A percentile compares a stretch with the other conserved stretches of the same genome.
These are phyloP conservation scores for Hafferia zeledoni DNA, from an alignment of 2,797 vertebrate genomes.

Conservation along the genomic window DNA sequence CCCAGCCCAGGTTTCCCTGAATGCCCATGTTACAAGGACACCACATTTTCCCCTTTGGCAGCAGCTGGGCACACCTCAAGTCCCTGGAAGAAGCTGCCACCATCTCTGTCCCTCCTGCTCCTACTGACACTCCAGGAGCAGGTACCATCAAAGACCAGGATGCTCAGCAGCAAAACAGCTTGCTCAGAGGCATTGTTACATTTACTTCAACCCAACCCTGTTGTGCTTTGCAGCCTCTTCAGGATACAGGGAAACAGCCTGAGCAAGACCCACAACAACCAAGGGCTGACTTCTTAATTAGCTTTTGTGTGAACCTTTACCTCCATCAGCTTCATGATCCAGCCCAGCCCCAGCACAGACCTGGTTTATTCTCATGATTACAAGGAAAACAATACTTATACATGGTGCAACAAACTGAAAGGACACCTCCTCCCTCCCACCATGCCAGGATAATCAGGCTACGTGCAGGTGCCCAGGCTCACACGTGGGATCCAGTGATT, in stretches of 20 bases:
- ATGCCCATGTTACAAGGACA: background rate
- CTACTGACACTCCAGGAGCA: accelerated
- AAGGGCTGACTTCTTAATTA: background rate
- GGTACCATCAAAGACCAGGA: background rate
- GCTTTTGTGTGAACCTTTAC: background rate
- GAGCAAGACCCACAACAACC: background rate
- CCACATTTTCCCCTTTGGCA: background rate
- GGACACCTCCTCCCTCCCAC: background rate
- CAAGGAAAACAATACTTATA: background rate
- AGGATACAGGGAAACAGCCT: background rate
- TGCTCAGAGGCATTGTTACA: background rate
- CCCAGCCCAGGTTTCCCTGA: background rate
- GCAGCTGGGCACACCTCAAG: background rate
- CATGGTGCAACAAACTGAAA: background rate
- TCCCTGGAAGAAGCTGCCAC: background rate
- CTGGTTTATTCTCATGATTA: too few species aligned
- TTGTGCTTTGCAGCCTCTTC: background rate
- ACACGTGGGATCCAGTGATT: background rate
- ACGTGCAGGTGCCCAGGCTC: accelerated
- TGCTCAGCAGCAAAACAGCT: background rate
- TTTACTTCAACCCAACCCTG: background rate
- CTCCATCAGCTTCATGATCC: background rate
- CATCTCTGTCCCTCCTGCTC: background rate
- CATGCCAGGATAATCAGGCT: background rate
- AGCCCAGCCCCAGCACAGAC: background rate